A percentile compares a stretch with the other conserved stretches of the same genome.
Conservation (phyloP, 2,113 vertebrate genomes). For the Rhombomys opimus region DNA sequence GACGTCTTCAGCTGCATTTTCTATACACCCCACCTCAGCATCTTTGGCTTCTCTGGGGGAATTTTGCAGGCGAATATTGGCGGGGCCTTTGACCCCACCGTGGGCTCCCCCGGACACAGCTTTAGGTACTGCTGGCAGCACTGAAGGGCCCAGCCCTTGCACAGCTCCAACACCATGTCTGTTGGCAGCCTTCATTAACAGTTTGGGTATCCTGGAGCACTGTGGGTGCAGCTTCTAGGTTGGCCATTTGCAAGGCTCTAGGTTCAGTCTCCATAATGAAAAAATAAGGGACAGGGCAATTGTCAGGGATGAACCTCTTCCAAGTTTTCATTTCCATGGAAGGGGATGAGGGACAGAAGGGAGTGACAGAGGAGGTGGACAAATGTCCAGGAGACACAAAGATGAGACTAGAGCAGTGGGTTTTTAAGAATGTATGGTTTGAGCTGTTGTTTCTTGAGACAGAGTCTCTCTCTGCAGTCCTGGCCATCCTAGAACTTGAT, state of each 20-base stretch:
- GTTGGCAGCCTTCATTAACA: constrained; percentile 89
- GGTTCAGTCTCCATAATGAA: not conserved
- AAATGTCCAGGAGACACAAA: not conserved
- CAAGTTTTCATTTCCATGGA: not conserved
- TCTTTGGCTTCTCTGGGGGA: constrained; percentile 41
- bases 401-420: not conserved
- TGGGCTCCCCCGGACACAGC: constrained; percentile 16
- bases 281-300: not conserved
- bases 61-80: constrained; percentile 86
- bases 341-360: not conserved
- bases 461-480: not conserved
- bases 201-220: constrained; percentile 81
- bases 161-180: constrained; percentile 56
- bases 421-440: not conserved
- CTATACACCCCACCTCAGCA: constrained; percentile 60
- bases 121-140: constrained; percentile 58
- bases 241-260: not conserved
- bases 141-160: constrained; percentile 16
- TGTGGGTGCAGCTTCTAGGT: not conserved
- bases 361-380: not conserved
- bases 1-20: constrained; percentile 67
- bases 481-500: not conserved
- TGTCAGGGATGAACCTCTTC: not conserved
- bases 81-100: not conserved
- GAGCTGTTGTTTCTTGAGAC: not conserved